These are phyloP conservation scores for Varanus komodoensis DNA, from an alignment of 2,113 vertebrate genomes.

Conservation along the genomic window DNA sequence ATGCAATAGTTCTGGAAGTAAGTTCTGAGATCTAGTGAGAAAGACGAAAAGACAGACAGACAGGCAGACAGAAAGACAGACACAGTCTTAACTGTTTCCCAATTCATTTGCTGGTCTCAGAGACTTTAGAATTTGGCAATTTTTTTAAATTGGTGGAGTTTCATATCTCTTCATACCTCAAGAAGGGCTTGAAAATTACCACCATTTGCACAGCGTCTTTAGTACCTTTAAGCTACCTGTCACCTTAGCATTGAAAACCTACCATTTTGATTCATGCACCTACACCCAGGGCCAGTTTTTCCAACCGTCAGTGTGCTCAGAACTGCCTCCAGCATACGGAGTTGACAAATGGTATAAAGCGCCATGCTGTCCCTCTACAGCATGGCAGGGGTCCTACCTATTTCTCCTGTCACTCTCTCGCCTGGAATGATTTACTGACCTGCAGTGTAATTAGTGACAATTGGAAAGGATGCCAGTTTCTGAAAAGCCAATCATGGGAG, in stretches of 20 bases:
- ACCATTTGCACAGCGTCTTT: background rate
- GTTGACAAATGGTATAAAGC: constrained; percentile 26
- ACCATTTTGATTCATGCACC: background rate
- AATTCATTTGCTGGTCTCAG: background rate
- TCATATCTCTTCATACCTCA: background rate
- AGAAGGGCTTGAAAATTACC: background rate
- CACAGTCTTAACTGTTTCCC: background rate
- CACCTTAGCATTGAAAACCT: background rate
- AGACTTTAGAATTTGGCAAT: background rate
- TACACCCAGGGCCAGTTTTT: background rate
- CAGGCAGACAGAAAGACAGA: too few relatives aligned
- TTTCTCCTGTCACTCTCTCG: constrained; percentile 41
- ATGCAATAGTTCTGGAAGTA: background rate
- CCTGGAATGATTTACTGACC: constrained; percentile 64
- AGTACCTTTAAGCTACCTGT: background rate
- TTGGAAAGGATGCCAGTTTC: constrained; percentile 66
- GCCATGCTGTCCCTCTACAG: background rate
- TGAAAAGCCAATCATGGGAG: constrained; percentile 45
- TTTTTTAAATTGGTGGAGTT: background rate
- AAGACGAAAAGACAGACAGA: too few relatives aligned
- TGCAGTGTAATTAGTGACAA: constrained; percentile 68
- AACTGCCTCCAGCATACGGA: background rate
- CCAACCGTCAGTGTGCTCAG: background rate
- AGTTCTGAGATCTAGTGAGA: too few relatives aligned
- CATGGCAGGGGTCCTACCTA: background rate